A percentile compares a stretch with the other conserved stretches of the same genome.
Evolutionary conservation across 2,888 invertebrate species (phyloP).

Genomic region (Neoitamus cyanurus): DNA sequence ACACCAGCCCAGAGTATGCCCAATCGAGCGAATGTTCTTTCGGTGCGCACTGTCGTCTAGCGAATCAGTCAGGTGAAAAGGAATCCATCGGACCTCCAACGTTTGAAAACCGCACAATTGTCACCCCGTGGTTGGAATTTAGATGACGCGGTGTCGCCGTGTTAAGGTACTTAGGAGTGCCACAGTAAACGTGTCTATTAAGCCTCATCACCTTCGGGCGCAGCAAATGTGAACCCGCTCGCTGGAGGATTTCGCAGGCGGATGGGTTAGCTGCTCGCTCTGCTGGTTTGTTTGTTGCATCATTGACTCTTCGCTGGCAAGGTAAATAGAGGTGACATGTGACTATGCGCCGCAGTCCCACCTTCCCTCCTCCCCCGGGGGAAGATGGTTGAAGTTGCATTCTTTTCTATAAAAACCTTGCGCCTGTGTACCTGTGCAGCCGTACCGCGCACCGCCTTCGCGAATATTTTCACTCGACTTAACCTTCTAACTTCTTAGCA

Average conservation of each 20-base stretch:
- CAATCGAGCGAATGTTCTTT: conserved; percentile 30
- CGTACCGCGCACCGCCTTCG: background rate
- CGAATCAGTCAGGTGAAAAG: conserved; percentile 28
- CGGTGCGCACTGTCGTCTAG: conserved; percentile 13
- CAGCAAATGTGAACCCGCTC: background rate
- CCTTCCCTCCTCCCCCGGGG: background rate
- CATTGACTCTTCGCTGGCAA: background rate
- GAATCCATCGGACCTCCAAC: conserved; percentile 33
- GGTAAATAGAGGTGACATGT: conserved; percentile 35
- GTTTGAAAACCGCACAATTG: conserved; percentile 43
- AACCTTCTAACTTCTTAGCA: conserved; percentile 38
- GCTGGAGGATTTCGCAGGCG: background rate
- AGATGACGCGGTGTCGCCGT: conserved; percentile 36
- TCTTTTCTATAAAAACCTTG: background rate
- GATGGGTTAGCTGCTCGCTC: background rate
- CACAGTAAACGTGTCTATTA: conserved; percentile 45
- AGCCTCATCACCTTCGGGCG: conserved; percentile 25
- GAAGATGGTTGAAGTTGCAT: background rate
- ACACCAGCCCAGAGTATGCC: background rate
- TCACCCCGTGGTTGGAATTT: conserved; percentile 41
- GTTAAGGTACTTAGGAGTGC: conserved; percentile 42
- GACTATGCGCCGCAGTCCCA: background rate
- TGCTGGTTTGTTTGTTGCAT: conserved; percentile 5
- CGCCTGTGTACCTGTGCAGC: conserved; percentile 8
- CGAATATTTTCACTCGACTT: conserved; percentile 37